phyloP scores from a whole-genome alignment of 2,888 invertebrate species.

The Cheilosia vulpina region DNA sequence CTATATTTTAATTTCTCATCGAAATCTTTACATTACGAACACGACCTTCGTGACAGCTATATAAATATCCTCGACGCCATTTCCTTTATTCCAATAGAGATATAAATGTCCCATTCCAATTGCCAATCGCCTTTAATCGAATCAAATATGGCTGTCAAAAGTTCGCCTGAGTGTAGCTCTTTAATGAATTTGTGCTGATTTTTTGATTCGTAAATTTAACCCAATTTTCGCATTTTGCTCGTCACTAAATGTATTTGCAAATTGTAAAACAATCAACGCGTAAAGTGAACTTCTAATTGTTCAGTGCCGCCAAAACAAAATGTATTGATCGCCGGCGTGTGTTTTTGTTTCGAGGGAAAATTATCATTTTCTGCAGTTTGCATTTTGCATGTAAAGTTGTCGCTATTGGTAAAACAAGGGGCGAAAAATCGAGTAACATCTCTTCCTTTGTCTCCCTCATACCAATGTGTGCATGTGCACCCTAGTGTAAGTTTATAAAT shows the following conservation, averaged over 20 bases:
- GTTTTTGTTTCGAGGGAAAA: constrained; percentile 61
- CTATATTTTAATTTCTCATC: too few species aligned
- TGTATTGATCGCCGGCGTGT: constrained; percentile 66
- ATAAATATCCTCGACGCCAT: constrained; percentile 55
- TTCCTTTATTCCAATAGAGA: constrained; percentile 41
- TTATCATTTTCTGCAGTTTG: constrained; percentile 9
- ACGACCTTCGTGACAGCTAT: neutral
- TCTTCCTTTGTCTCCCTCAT: constrained; percentile 32
- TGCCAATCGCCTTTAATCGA: constrained; percentile 51
- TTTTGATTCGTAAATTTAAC: constrained; percentile 8
- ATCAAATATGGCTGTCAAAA: constrained; percentile 75
- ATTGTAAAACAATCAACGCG: neutral
- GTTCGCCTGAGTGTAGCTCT: constrained; percentile 55
- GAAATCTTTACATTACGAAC: constrained; percentile 7
- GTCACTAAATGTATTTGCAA: constrained; percentile 22
- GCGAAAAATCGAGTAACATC: constrained; percentile 13
- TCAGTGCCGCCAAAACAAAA: constrained; percentile 26
- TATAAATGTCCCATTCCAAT: constrained; percentile 46
- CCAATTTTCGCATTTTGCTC: constrained; percentile 14
- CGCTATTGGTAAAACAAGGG: constrained; percentile 9
- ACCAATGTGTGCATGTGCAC: constrained; percentile 4
- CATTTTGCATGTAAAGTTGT: constrained; percentile 41
- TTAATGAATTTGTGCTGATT: constrained; percentile 47
- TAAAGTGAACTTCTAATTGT: neutral
- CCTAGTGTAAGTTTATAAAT: constrained; percentile 47